These are phyloP conservation scores for Catocala nupta DNA, from an alignment of 2,888 invertebrate genomes.

Conservation along the genomic window DNA sequence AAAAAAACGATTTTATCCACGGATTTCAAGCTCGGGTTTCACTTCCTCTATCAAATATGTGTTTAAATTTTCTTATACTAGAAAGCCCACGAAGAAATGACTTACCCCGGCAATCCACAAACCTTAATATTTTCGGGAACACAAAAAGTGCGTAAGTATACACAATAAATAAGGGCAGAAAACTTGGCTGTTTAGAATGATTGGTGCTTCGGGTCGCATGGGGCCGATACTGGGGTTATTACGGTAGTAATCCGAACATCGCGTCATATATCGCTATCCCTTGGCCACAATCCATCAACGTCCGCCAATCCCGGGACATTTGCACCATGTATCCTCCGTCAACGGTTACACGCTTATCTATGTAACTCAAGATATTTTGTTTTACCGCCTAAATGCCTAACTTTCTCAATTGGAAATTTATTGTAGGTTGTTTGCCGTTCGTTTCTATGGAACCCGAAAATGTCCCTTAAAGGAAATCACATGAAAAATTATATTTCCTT, in stretches of 20 bases:
- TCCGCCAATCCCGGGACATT: constrained; percentile 31
- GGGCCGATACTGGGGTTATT: constrained; percentile 38
- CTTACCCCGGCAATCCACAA: neutral
- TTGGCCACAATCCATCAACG: constrained; percentile 42
- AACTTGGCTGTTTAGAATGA: constrained; percentile 41
- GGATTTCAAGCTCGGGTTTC: neutral
- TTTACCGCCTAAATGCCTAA: constrained; percentile 11
- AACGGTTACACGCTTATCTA: constrained; percentile 37
- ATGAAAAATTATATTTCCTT: constrained; percentile 13
- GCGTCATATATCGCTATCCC: constrained; percentile 17
- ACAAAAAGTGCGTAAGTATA: neutral
- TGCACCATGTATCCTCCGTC: constrained; percentile 27
- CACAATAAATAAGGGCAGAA: constrained; percentile 25
- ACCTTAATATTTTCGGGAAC: constrained; percentile 1
- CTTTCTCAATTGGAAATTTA: neutral
- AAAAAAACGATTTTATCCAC: neutral
- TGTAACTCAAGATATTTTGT: constrained; percentile 9
- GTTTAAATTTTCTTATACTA: neutral
- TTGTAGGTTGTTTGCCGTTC: neutral
- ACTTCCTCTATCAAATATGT: neutral
- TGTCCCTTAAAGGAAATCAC: constrained; percentile 9
- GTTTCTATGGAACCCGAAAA: constrained; percentile 6
- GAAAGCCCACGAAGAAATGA: neutral
- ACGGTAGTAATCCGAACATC: constrained; percentile 30
- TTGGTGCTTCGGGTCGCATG: constrained; percentile 26